A percentile compares a stretch with the other conserved stretches of the same genome.
Conservation (phyloP, 2,797 vertebrate genomes). For the Phrynocephalus forsythii region DNA sequence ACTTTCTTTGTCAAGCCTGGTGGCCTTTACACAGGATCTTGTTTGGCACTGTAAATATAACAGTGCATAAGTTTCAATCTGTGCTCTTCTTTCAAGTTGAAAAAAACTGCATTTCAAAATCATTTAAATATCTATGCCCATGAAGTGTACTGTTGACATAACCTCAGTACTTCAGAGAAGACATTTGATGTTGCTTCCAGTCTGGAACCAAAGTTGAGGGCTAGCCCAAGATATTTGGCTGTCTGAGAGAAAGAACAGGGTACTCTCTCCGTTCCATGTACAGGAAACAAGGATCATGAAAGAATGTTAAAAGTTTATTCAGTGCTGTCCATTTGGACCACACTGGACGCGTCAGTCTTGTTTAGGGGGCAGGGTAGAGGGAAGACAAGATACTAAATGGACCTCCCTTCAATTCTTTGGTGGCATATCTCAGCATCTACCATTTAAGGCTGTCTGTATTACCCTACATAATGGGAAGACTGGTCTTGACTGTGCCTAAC, state of each 20-base stretch:
- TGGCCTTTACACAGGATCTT: neutral
- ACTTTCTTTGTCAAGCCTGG: neutral
- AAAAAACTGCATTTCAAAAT: neutral
- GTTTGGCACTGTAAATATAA: neutral
- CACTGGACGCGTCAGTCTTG: neutral
- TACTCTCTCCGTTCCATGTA: neutral
- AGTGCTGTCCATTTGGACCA: neutral
- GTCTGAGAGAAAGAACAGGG: neutral
- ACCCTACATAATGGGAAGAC: neutral
- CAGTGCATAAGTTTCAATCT: neutral
- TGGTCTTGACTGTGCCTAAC: neutral
- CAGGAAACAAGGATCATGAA: too few species aligned
- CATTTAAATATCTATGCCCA: neutral
- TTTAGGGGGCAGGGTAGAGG: neutral
- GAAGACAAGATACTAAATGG: neutral
- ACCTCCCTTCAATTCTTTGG: neutral
- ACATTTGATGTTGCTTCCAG: neutral
- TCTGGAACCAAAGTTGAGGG: neutral
- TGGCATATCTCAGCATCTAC: neutral
- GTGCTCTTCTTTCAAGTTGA: neutral
- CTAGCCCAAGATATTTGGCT: neutral
- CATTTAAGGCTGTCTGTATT: neutral
- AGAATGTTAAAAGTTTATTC: neutral
- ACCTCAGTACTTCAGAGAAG: neutral
- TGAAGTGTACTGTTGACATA: neutral